A percentile compares a stretch with the other conserved stretches of the same genome.
phyloP scores from a whole-genome alignment of 37 sponge, comb jelly and placozoan species.

The Eunapius fragilis region DNA sequence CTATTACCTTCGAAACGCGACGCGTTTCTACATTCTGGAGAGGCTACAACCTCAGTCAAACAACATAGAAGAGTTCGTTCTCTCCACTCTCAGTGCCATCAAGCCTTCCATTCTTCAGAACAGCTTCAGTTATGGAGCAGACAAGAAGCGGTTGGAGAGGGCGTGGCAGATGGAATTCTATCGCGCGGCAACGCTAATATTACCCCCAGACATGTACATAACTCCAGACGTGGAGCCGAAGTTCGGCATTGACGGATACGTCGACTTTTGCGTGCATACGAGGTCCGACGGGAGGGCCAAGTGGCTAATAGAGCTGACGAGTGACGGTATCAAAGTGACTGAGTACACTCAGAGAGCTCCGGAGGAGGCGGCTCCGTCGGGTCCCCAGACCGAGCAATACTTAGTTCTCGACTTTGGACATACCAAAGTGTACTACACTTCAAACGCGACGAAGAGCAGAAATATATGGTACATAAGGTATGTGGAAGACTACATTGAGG shows the following conservation, averaged over 20 bases:
- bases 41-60: neutral
- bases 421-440: neutral
- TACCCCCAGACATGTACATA: neutral
- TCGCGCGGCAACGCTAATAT: neutral
- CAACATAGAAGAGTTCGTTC: neutral
- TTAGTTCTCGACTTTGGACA: neutral
- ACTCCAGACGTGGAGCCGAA: neutral
- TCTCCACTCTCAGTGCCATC: neutral
- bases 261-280: neutral
- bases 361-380: neutral
- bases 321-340: neutral
- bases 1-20: neutral
- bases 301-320: neutral
- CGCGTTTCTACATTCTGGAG: neutral
- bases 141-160: neutral
- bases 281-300: neutral
- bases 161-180: neutral
- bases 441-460: neutral
- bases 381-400: neutral
- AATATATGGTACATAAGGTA: neutral
- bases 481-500: neutral
- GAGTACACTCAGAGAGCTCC: neutral
- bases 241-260: neutral
- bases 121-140: neutral
- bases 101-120: neutral